These are phyloP conservation scores for Gambusia holbrooki DNA, from an alignment of 2,113 vertebrate species.

Conservation along the genomic window DNA sequence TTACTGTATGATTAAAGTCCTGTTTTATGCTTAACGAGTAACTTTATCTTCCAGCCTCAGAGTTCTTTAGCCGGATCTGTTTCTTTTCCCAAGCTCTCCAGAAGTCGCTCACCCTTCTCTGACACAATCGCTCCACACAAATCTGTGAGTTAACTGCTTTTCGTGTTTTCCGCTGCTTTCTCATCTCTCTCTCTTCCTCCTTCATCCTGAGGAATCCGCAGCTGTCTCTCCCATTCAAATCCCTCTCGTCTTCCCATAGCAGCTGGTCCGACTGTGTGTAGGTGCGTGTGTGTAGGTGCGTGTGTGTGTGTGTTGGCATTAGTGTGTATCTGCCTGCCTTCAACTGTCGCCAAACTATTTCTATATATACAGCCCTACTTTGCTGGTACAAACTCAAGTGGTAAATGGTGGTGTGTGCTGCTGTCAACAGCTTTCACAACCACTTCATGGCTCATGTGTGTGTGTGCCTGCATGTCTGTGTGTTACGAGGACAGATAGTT, in stretches of 20 bases:
- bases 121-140: not conserved
- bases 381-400: constrained; percentile 47
- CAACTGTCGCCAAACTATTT: constrained; percentile 64
- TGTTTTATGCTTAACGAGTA: too few species aligned
- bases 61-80: not conserved
- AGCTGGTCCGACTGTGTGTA: constrained; percentile 61
- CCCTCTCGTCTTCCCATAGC: constrained; percentile 57
- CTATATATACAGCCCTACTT: constrained; percentile 60
- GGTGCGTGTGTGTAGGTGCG: constrained; percentile 24
- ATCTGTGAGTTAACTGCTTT: constrained; percentile 21
- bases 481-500: constrained; percentile 5
- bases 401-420: constrained; percentile 50
- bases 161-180: constrained; percentile 21
- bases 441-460: constrained; percentile 7
- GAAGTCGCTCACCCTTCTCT: too few species aligned
- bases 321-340: constrained; percentile 38
- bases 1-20: too few species aligned
- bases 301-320: constrained; percentile 16
- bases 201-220: constrained; percentile 71
- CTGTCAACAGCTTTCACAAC: constrained; percentile 53
- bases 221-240: constrained; percentile 74
- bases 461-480: constrained; percentile 6
- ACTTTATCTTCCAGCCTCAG: constrained; percentile 2
- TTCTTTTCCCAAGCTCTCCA: not conserved
- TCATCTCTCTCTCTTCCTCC: constrained; percentile 42